Percentiles rank a stretch among this genome's conserved stretches.
Evolutionary conservation across 2,797 vertebrate genomes (phyloP).

Genomic region (Hyperoplus lanceolatus): DNA sequence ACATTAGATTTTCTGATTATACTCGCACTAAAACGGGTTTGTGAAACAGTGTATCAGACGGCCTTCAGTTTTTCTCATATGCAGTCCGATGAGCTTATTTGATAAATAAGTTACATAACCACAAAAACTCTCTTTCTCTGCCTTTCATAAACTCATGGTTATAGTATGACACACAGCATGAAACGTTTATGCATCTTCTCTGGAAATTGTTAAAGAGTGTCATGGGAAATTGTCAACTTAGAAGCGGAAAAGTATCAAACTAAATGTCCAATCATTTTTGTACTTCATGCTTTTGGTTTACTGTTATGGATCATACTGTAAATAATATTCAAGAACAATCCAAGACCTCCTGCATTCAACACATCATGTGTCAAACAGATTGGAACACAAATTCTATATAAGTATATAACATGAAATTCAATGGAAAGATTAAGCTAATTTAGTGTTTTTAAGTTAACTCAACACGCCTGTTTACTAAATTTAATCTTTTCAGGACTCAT

Average conservation of each 20-base stretch:
- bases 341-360: slow-evolving; percentile 7
- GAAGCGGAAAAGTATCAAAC: background rate
- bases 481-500: slow-evolving; percentile 47
- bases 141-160: slow-evolving; percentile 1
- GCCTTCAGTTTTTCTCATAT: background rate
- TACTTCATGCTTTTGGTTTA: background rate
- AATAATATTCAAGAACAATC: background rate
- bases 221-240: slow-evolving; percentile 1
- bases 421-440: slow-evolving; percentile 22
- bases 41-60: background rate
- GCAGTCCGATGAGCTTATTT: no score
- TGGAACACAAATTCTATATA: background rate
- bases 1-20: background rate
- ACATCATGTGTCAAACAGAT: slow-evolving; percentile 2
- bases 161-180: background rate
- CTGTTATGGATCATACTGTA: background rate
- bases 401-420: slow-evolving; percentile 29
- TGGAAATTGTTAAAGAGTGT: background rate
- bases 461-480: slow-evolving; percentile 46
- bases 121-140: background rate
- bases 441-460: slow-evolving; percentile 38
- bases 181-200: background rate
- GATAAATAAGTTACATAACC: background rate
- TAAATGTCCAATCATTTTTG: background rate
- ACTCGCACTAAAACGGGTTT: background rate